Percentiles rank a stretch among this genome's conserved stretches.
phyloP scores from a whole-genome alignment of 2,113 vertebrate genomes.

The Ifrita kowaldi region DNA sequence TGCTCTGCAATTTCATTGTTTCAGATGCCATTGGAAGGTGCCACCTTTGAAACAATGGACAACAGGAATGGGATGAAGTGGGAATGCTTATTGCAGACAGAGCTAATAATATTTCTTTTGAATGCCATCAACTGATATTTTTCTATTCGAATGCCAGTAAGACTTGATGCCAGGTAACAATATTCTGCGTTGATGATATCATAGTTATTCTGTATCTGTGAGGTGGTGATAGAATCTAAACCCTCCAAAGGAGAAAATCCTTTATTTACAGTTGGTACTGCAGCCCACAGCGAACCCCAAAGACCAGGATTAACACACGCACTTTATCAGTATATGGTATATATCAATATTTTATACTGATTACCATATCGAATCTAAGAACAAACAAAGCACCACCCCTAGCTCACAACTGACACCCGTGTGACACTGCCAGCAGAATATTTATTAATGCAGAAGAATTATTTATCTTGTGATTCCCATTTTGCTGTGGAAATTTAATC shows the following conservation, averaged over 20 bases:
- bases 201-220: neutral
- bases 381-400: neutral
- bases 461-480: neutral
- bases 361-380: neutral
- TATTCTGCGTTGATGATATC: neutral
- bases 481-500: neutral
- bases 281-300: neutral
- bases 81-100: conserved; percentile 46
- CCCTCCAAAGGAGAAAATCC: neutral
- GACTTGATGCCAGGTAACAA: neutral
- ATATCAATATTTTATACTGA: neutral
- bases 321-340: neutral
- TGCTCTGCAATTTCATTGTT: conserved; percentile 62
- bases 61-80: conserved; percentile 36
- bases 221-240: neutral
- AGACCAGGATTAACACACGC: neutral
- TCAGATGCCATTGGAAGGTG: conserved; percentile 44
- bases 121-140: conserved; percentile 61
- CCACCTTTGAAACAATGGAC: conserved; percentile 63
- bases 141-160: neutral
- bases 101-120: conserved; percentile 56
- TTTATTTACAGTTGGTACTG: neutral
- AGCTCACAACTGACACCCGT: neutral
- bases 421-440: neutral
- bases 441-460: neutral